These are phyloP conservation scores for Orthonevra nobilis DNA, from an alignment of 2,888 invertebrate genomes.

Conservation along the genomic window DNA sequence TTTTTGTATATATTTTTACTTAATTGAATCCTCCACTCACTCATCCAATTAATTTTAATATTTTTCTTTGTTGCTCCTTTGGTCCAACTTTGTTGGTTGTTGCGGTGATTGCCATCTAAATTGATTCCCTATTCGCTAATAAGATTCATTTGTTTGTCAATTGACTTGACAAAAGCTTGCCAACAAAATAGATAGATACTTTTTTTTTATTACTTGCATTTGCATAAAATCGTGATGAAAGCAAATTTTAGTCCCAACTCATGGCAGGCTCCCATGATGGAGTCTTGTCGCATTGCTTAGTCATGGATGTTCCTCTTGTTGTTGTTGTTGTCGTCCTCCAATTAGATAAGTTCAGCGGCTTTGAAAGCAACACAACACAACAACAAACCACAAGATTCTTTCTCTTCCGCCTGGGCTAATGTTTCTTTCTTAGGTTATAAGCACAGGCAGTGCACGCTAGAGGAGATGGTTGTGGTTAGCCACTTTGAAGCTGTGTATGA, in stretches of 20 bases:
- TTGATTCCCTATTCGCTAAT: conserved; percentile 60
- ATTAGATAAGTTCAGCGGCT: conserved; percentile 49
- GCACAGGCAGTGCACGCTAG: too few species aligned
- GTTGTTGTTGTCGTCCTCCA: conserved; percentile 55
- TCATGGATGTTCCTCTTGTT: too few species aligned
- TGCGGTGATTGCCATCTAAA: conserved; percentile 53
- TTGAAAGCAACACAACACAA: too few species aligned
- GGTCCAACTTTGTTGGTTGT: neutral
- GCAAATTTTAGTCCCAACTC: conserved; percentile 60
- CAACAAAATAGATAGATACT: neutral
- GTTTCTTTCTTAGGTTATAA: too few species aligned
- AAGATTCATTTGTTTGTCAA: conserved; percentile 68
- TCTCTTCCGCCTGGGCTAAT: conserved; percentile 47
- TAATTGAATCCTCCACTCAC: conserved; percentile 39
- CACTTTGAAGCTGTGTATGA: conserved; percentile 30
- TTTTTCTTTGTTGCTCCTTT: conserved; percentile 20
- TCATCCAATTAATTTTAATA: conserved; percentile 62
- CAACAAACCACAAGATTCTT: conserved; percentile 49
- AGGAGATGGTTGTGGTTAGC: conserved; percentile 16
- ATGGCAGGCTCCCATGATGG: conserved; percentile 14
- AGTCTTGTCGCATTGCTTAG: too few species aligned
- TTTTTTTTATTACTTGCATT: conserved; percentile 16
- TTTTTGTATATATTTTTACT: conserved; percentile 18
- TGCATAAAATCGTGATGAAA: conserved; percentile 66
- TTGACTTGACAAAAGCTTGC: conserved; percentile 44